phyloP scores from a whole-genome alignment of 2,888 invertebrate genomes.

The Aspidiotus destructor region DNA sequence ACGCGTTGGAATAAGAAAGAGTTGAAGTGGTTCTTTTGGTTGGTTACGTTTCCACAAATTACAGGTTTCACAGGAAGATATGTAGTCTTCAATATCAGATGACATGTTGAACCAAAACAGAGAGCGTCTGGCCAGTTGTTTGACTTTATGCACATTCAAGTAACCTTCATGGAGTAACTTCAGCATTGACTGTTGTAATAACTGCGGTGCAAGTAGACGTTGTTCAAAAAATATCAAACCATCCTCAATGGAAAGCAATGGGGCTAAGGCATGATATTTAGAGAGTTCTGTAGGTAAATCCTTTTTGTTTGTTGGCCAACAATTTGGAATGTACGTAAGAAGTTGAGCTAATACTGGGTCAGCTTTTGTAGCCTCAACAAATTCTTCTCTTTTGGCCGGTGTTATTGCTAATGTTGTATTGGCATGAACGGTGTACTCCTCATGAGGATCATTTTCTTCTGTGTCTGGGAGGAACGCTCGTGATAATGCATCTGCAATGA shows the following conservation, averaged over 20 bases:
- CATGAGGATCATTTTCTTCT: background rate
- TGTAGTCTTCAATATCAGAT: background rate
- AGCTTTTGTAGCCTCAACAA: background rate
- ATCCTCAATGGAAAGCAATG: background rate
- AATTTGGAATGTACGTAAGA: background rate
- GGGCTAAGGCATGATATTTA: background rate
- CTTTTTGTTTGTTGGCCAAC: background rate
- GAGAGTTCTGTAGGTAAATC: background rate
- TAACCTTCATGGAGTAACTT: background rate
- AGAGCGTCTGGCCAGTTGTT: background rate
- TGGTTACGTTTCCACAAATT: slow-evolving; percentile 19
- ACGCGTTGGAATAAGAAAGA: background rate
- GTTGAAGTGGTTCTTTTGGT: background rate
- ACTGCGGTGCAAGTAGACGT: background rate
- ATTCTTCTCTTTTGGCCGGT: background rate
- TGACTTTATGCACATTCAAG: background rate
- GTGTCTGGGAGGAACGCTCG: background rate
- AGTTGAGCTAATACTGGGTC: background rate
- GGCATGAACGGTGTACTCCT: background rate
- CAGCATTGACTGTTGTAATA: background rate
- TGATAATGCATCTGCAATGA: slow-evolving; percentile 21
- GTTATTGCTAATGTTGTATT: background rate
- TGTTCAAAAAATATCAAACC: background rate
- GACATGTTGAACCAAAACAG: background rate
- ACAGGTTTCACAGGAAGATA: background rate